Conservation (phyloP, 2,888 invertebrate species). For the Arrhopalites spinosus region DNA sequence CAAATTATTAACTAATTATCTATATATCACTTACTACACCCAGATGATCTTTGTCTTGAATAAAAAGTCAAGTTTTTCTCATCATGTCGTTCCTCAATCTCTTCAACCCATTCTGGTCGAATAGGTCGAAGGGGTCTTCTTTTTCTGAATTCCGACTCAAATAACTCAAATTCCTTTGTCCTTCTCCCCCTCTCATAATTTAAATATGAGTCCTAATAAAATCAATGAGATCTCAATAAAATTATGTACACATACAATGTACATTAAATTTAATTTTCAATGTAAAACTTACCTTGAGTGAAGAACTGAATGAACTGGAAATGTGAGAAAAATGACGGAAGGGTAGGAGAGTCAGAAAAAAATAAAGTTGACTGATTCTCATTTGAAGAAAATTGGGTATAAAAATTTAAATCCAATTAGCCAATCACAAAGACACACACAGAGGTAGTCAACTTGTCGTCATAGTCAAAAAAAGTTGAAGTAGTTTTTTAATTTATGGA, state of each 20-base stretch:
- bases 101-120: background rate
- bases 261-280: background rate
- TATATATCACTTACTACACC: constrained; percentile 30
- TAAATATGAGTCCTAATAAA: background rate
- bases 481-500: no score
- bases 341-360: background rate
- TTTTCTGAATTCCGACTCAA: background rate
- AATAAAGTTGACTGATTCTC: background rate
- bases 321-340: background rate
- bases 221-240: background rate
- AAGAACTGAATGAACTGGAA: constrained; percentile 2
- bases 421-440: no score
- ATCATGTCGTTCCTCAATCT: background rate
- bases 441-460: no score
- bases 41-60: constrained; percentile 18
- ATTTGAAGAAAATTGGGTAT: no score
- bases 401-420: no score
- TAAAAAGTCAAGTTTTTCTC: background rate
- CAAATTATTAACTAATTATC: background rate
- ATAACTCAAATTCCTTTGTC: background rate
- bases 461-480: no score
- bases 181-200: background rate
- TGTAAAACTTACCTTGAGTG: no score
- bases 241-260: background rate
- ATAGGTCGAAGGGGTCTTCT: background rate